Evolutionary conservation across 2,113 vertebrate genomes (phyloP), one percentile per base, ranked within the genome.

Genomic region (Solenodon paradoxus): DNA sequence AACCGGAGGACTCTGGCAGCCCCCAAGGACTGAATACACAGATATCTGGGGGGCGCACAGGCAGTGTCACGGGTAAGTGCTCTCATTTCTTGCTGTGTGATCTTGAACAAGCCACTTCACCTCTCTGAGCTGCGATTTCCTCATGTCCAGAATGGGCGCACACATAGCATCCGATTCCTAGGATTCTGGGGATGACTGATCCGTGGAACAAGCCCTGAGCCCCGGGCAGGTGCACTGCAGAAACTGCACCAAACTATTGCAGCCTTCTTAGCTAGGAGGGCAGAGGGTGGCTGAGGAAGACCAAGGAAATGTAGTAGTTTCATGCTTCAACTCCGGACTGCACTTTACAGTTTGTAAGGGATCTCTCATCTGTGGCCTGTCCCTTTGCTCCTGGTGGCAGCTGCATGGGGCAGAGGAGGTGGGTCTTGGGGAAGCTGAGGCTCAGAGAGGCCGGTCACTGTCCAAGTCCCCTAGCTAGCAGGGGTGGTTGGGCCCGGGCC

Each of bases 351-450:
- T 80, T 68, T 85, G 5, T 77, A 26, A 28, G 57, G 28, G 0
- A 0, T 51, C 42, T 19, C 20, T 88, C 16, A 0, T 9, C 20
- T 0, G 7, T 0, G 0, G 9, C 9, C 32, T 49, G 0, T 5
- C 32, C 53, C 24, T 53, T 30, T 9, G 51, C 45, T 47, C 9
- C 45, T 9, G 7, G 28, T 7, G 40, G 90, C 40, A 55, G 19
- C 22, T 35, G 19, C 0, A 0, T 66, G 84, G 47, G 87, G 11
- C 59, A 8, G 15, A 49, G 82, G 80, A 30, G 32, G 8, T 11
- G 32, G 35, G n/a, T n/a, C 17, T 63, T 16, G 38, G 71, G 49
- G 49, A 35, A 22, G 3, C 66, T 1, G 49, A 47, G 13, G 88
- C 61, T 66, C 49, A 11, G 80, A 75, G 80, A 47, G 32, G 47